Evolutionary conservation across 2,113 vertebrate genomes (phyloP), one percentile per base, ranked within the genome.

Genomic region (Phaetusa simplex): DNA sequence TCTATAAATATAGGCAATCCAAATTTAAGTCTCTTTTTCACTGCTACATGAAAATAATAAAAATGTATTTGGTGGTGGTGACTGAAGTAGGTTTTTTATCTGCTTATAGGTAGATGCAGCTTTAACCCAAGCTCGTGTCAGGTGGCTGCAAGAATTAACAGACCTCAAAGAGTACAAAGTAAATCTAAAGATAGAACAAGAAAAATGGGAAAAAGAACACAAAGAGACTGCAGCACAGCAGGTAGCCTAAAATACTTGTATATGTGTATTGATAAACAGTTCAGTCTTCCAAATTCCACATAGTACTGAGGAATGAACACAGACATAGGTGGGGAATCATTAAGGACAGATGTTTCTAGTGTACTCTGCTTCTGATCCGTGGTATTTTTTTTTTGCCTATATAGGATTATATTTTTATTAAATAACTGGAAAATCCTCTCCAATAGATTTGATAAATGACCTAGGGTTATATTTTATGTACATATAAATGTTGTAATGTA

Each of bases 121-220:
- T 56, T 97, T 99, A 95, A 98, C 98, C 13, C 98, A 98, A 88
- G 99, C 99, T 73, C 98, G 93, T 83, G 93, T 83, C 69, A 98
- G 96, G 64, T 99, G 99, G 99, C 96, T 99, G 52, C 98, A 99
- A 82, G 99, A 99, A 90, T 94, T 99, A 93, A 98, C 98, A 43
- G 98, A 98, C 18, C 97, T 99, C 32, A 98, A 98, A 58, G 99
- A 99, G 94, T 99, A 99, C 88, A 98, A 98, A 97, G 86, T 97
- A 36, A 98, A 85, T 52, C 88, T 99, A 43, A 98, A 98, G 94
- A 69, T n/a, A 38, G 99, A 99, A 67, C 97, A 88, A 87, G 98
- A 98, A 77, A 98, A 98, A 78, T 99, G 99, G 99, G 98, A 99
- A 72, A 96, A 97, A 64, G 96, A 97, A 5, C 98, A 98, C 34